Evolutionary conservation across 2,797 vertebrate species (phyloP).

Genomic region (Austrolebias charrua): DNA sequence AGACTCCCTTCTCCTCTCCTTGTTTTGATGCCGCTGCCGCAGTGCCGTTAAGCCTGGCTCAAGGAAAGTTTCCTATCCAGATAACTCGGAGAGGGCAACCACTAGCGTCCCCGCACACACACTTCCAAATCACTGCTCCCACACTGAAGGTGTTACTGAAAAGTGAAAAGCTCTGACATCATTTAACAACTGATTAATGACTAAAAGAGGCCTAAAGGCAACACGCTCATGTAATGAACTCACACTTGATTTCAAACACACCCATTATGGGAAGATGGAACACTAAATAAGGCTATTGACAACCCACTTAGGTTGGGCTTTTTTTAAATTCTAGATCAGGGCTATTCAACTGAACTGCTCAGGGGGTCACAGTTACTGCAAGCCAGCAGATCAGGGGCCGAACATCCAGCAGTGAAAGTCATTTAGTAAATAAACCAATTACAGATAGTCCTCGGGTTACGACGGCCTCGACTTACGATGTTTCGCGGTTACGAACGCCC

Average conservation of each 20-base stretch:
- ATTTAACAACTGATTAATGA: conserved; percentile 66
- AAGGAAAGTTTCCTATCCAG: conserved; percentile 8
- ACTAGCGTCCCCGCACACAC: background rate
- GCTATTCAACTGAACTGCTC: too few species aligned
- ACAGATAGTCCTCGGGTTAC: too few species aligned
- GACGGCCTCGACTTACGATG: too few species aligned
- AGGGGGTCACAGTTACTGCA: too few species aligned
- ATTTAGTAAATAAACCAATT: too few species aligned
- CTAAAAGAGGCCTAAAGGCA: conserved; percentile 57
- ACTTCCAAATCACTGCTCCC: conserved; percentile 11
- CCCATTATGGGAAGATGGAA: conserved; percentile 47
- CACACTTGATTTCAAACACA: conserved; percentile 45
- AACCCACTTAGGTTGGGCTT: conserved; percentile 34
- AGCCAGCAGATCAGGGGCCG: too few species aligned
- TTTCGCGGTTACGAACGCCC: too few species aligned
- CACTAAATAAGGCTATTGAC: conserved; percentile 53
- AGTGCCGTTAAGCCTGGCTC: conserved; percentile 52
- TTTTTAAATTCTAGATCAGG: background rate
- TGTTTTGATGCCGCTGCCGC: conserved; percentile 47
- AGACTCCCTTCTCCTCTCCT: conserved; percentile 72
- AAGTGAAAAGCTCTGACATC: conserved; percentile 27
- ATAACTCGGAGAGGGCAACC: background rate
- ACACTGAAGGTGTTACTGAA: conserved; percentile 8
- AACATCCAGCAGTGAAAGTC: too few species aligned
- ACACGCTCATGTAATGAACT: conserved; percentile 36